These are phyloP conservation scores for Bombus breviceps DNA, from an alignment of 1,140 invertebrate species.

Conservation along the genomic window DNA sequence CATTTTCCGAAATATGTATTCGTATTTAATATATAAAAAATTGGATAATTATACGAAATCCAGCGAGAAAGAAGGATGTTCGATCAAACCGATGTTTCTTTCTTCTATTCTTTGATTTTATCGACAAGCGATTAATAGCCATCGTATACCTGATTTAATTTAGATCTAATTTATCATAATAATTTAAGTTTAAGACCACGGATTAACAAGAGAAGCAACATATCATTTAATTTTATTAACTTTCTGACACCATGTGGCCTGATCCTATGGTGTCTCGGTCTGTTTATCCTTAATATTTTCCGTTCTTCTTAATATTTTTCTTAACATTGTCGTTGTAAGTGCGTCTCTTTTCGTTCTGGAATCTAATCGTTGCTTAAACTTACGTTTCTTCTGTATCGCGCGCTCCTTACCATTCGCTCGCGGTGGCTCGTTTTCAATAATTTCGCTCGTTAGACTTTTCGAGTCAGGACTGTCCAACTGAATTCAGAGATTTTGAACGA, in stretches of 20 bases:
- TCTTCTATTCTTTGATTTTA: not conserved
- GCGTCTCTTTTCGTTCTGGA: constrained; percentile 42
- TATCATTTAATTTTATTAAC: constrained; percentile 82
- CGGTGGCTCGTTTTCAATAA: constrained; percentile 45
- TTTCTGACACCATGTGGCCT: constrained; percentile 64
- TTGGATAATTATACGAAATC: not conserved
- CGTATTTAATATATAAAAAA: not conserved
- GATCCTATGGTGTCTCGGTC: not conserved
- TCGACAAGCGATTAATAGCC: not conserved
- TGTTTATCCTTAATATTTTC: not conserved
- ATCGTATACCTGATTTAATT: constrained; percentile 64
- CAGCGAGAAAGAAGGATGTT: not conserved
- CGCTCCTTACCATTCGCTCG: not conserved
- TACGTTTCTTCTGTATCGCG: not conserved
- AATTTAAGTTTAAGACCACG: constrained; percentile 67
- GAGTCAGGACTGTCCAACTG: constrained; percentile 5
- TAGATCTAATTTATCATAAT: constrained; percentile 73
- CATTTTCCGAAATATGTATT: not conserved
- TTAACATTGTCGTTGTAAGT: constrained; percentile 39
- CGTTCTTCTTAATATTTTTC: not conserved
- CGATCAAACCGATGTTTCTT: not conserved
- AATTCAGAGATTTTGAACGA: not conserved
- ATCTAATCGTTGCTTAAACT: not conserved
- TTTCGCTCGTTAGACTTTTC: not conserved
- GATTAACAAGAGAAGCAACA: constrained; percentile 82